These are phyloP conservation scores for Monomorium pharaonis DNA, from an alignment of 1,140 invertebrate genomes.

Conservation along the genomic window DNA sequence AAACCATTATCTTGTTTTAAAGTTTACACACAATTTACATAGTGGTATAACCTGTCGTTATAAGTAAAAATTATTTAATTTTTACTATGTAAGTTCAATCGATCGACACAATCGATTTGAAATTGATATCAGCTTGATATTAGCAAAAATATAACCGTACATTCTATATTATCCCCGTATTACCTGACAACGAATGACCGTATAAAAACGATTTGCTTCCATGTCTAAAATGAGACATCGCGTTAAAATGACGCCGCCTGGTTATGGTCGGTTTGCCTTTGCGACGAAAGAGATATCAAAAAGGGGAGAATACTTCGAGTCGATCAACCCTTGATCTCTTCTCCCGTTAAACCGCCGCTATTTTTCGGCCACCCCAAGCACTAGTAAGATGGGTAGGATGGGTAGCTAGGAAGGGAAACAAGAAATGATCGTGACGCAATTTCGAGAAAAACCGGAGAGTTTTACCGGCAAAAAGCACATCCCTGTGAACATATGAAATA, in stretches of 20 bases:
- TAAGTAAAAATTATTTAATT: neutral
- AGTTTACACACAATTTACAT: neutral
- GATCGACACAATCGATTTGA: constrained; percentile 32
- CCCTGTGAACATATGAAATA: constrained; percentile 48
- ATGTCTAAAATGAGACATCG: constrained; percentile 20
- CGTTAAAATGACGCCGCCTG: neutral
- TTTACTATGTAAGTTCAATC: neutral
- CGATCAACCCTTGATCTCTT: constrained; percentile 2
- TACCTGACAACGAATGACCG: neutral
- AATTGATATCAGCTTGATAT: constrained; percentile 33
- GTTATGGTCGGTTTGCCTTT: neutral
- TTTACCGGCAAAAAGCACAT: constrained; percentile 40
- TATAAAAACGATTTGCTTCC: constrained; percentile 17
- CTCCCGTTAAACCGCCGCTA: neutral
- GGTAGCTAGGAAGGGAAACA: neutral
- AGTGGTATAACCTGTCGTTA: neutral
- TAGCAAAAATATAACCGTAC: neutral
- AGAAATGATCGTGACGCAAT: constrained; percentile 29
- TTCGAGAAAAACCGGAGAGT: constrained; percentile 7
- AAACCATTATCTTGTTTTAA: no score
- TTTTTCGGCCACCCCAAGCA: neutral
- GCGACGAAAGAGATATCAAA: constrained; percentile 35
- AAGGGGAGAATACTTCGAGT: neutral
- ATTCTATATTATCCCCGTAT: neutral
- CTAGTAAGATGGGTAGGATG: neutral